Percentiles rank a stretch among this genome's conserved stretches.
Conservation (phyloP, 2,797 vertebrate species). For the Prunella strophiata region DNA sequence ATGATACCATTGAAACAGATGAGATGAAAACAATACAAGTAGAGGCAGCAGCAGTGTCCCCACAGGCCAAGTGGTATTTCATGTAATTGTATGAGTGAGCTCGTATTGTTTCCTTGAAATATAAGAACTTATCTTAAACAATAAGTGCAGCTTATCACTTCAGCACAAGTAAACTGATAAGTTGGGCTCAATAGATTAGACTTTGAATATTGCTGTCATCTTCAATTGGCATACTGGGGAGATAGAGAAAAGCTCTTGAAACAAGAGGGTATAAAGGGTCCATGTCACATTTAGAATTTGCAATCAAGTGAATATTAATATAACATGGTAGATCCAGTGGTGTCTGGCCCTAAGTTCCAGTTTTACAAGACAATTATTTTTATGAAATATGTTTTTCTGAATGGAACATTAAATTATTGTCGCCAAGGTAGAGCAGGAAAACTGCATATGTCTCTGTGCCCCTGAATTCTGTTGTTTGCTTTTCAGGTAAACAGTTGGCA, state of each 20-base stretch:
- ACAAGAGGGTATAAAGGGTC: not conserved
- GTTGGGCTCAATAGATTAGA: not conserved
- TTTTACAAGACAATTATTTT: not conserved
- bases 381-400: not conserved
- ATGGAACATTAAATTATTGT: not conserved
- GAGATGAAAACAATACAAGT: not conserved
- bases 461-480: not conserved
- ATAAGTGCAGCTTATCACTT: not conserved
- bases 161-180: not conserved
- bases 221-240: not conserved
- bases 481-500: not conserved
- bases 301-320: not conserved
- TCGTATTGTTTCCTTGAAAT: not conserved
- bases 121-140: not conserved
- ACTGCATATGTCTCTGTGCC: accelerated
- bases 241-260: not conserved
- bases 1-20: not conserved
- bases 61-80: not conserved
- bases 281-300: not conserved
- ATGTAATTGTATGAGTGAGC: not conserved
- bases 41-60: not conserved
- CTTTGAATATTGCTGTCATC: not conserved
- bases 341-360: not conserved
- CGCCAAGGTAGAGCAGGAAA: not conserved
- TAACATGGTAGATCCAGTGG: not conserved